Conservation (phyloP, 92 coral and sea anemone genomes). For the Isaurus tuberculatus region DNA sequence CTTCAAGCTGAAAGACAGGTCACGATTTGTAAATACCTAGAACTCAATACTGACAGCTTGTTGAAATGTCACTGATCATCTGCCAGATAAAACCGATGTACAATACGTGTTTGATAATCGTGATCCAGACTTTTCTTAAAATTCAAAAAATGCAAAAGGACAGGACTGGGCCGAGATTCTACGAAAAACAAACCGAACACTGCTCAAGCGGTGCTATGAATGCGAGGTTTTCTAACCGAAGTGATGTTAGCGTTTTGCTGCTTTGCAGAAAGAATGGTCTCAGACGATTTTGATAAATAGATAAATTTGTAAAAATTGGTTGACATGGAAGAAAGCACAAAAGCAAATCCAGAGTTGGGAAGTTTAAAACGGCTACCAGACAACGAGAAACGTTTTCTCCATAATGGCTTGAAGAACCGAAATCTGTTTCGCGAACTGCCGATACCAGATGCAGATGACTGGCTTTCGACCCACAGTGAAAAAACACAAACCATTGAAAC, state of each 20-base stretch:
- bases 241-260: constrained; percentile 10
- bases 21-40: constrained; percentile 3
- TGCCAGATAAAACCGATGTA: constrained; percentile 13
- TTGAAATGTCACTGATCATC: constrained; percentile 5
- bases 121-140: constrained; percentile 1
- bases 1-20: background rate
- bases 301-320: background rate
- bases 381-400: constrained; percentile 56
- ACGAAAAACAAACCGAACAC: constrained; percentile 1
- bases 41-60: constrained; percentile 9
- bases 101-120: constrained; percentile 5
- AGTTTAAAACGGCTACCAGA: constrained; percentile 49
- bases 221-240: background rate
- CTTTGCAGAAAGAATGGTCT: background rate
- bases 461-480: constrained; percentile 68
- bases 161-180: constrained; percentile 42
- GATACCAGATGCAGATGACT: constrained; percentile 54
- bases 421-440: constrained; percentile 56
- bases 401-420: constrained; percentile 37
- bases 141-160: constrained; percentile 22
- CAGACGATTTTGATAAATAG: background rate
- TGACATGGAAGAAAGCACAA: constrained; percentile 27
- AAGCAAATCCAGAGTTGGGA: constrained; percentile 36
- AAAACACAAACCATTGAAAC: constrained; percentile 52
- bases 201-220: background rate